A percentile compares a stretch with the other conserved stretches of the same genome.
Conservation (phyloP, 2,797 vertebrate species). For the Cheirogaleus major region DNA sequence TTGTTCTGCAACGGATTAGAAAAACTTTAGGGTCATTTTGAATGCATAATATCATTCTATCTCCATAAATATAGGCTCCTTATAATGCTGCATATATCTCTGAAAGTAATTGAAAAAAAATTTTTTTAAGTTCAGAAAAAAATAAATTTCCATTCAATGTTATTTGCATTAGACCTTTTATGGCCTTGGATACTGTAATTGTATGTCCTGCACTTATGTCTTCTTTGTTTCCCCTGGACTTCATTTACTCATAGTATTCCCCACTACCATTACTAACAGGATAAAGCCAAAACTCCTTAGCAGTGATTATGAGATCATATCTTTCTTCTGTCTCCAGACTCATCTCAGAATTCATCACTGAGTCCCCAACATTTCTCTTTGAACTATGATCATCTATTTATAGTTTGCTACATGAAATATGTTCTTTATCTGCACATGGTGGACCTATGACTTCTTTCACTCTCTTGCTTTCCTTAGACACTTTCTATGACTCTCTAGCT, state of each 20-base stretch:
- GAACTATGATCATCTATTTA: not conserved
- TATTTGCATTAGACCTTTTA: not conserved
- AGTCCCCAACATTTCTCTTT: not conserved
- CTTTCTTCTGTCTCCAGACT: not conserved
- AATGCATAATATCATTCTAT: not conserved
- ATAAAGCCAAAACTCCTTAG: not conserved
- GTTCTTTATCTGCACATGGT: not conserved
- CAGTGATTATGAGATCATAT: not conserved
- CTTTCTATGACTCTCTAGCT: not conserved
- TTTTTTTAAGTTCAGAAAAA: not conserved
- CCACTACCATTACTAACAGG: not conserved
- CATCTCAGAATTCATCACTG: not conserved
- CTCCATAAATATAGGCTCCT: not conserved
- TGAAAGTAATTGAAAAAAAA: not conserved
- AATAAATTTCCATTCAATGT: not conserved
- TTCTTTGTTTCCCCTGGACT: not conserved
- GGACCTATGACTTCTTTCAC: not conserved
- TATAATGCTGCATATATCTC: not conserved
- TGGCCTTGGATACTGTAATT: not conserved
- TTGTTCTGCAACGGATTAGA: constrained; percentile 37
- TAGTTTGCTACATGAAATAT: not conserved
- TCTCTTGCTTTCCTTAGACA: not conserved
- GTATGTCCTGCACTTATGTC: not conserved
- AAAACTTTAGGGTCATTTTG: constrained; percentile 42
- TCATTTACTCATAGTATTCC: not conserved